A percentile compares a stretch with the other conserved stretches of the same genome.
phyloP scores from a whole-genome alignment of 2,888 invertebrate species.

The Scotopteryx bipunctaria region DNA sequence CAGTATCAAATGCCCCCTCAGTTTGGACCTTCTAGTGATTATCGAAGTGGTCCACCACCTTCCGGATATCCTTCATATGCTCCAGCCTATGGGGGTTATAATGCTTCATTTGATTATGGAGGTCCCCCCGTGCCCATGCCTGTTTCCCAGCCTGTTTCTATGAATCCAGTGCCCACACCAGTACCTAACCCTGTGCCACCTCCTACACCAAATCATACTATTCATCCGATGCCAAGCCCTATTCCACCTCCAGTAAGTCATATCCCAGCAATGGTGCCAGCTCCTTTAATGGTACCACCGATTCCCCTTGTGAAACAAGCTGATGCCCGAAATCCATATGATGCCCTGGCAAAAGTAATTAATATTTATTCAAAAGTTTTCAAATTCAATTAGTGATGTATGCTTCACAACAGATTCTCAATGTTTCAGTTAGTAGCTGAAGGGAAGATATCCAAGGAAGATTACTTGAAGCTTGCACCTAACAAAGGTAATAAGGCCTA shows the following conservation, averaged over 20 bases:
- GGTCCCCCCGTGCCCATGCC: conserved; percentile 42
- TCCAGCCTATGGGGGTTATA: conserved; percentile 48
- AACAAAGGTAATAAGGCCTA: conserved; percentile 63
- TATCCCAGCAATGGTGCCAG: conserved; percentile 41
- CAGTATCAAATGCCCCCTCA: conserved; percentile 28
- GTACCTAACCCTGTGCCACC: conserved; percentile 46
- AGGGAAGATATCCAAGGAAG: conserved; percentile 74
- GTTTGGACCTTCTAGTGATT: conserved; percentile 28
- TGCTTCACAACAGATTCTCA: conserved; percentile 32
- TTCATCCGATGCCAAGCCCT: conserved; percentile 24
- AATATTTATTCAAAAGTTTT: conserved; percentile 14
- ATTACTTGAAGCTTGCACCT: conserved; percentile 74
- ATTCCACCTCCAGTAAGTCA: conserved; percentile 38
- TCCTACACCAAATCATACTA: conserved; percentile 31
- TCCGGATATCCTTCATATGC: conserved; percentile 35
- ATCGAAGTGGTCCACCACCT: conserved; percentile 19
- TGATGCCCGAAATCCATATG: conserved; percentile 52
- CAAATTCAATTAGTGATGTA: conserved; percentile 4
- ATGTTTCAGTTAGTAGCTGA: conserved; percentile 78
- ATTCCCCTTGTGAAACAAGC: conserved; percentile 29
- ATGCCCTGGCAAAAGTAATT: conserved; percentile 76
- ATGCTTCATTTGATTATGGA: conserved; percentile 53
- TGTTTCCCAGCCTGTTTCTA: conserved; percentile 34
- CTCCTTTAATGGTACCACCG: conserved; percentile 47
- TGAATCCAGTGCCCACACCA: conserved; percentile 46